Evolutionary conservation across 2,888 invertebrate genomes (phyloP).

Genomic region (Pomacea canaliculata): DNA sequence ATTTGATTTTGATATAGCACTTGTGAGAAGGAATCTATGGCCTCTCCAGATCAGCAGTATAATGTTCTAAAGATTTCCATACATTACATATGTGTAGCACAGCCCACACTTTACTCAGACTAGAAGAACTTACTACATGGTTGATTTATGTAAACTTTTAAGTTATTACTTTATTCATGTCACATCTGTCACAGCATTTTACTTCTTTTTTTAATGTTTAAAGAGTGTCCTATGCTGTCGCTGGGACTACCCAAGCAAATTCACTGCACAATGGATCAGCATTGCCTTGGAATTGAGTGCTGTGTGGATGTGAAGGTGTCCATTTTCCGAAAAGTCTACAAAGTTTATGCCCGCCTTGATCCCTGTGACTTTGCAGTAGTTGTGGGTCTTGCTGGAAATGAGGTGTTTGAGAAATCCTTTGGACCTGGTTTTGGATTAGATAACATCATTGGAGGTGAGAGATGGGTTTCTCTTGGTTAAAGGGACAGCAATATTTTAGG

Average conservation of each 20-base stretch:
- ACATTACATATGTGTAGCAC: too few relatives aligned
- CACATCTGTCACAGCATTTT: too few relatives aligned
- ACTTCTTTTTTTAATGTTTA: too few relatives aligned
- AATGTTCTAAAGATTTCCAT: too few relatives aligned
- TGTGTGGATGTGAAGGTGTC: slow-evolving; percentile 50
- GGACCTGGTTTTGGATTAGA: slow-evolving; percentile 24
- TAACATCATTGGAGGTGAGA: slow-evolving; percentile 28
- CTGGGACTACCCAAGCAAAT: slow-evolving; percentile 42
- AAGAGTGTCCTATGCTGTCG: slow-evolving; percentile 48
- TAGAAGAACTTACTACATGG: too few relatives aligned
- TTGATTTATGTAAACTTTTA: too few relatives aligned
- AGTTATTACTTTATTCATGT: too few relatives aligned
- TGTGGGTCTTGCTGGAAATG: slow-evolving; percentile 37
- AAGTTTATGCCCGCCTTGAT: slow-evolving; percentile 46
- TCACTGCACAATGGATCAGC: slow-evolving; percentile 49
- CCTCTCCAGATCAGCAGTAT: too few relatives aligned
- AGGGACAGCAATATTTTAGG: neutral
- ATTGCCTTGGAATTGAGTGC: slow-evolving; percentile 54
- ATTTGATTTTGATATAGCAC: too few relatives aligned
- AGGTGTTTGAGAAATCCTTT: slow-evolving; percentile 30
- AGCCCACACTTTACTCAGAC: too few relatives aligned
- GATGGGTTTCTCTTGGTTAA: neutral
- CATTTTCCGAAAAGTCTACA: slow-evolving; percentile 49
- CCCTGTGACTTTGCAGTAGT: slow-evolving; percentile 42
- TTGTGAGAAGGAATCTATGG: too few relatives aligned